Evolutionary conservation across 2,797 vertebrate genomes (phyloP).

Genomic region (Vultur gryphus): DNA sequence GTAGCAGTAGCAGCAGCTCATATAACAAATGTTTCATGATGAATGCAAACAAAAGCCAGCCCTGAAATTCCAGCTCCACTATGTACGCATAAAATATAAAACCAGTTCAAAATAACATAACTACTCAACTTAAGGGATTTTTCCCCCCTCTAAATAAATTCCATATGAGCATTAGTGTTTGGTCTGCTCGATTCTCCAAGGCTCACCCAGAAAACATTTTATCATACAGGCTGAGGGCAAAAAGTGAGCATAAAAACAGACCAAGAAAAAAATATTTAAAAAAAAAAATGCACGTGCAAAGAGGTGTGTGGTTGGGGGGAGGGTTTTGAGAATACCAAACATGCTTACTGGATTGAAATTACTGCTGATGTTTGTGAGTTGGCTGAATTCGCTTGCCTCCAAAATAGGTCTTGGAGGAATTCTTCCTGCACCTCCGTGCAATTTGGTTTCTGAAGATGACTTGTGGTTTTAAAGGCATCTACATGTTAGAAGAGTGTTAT

Average conservation of each 20-base stretch:
- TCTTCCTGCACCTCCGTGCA: slow-evolving; percentile 8
- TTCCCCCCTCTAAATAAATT: slow-evolving; percentile 66
- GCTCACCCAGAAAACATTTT: slow-evolving; percentile 50
- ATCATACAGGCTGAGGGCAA: slow-evolving; percentile 47
- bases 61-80: slow-evolving; percentile 70
- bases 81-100: slow-evolving; percentile 57
- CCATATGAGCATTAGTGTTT: slow-evolving; percentile 67
- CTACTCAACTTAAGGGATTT: slow-evolving; percentile 30
- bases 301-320: not conserved
- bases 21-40: slow-evolving; percentile 74
- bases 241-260: slow-evolving; percentile 34
- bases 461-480: slow-evolving; percentile 49
- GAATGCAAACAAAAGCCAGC: slow-evolving; percentile 75
- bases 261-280: slow-evolving; percentile 15
- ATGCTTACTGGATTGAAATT: slow-evolving; percentile 35
- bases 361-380: slow-evolving; percentile 40
- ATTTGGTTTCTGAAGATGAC: slow-evolving; percentile 30
- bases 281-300: slow-evolving; percentile 29
- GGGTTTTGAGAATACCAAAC: slow-evolving; percentile 1
- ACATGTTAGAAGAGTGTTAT: not conserved
- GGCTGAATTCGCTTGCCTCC: slow-evolving; percentile 9
- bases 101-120: slow-evolving; percentile 68
- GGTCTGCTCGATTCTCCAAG: slow-evolving; percentile 43
- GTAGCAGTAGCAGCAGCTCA: slow-evolving; percentile 72
- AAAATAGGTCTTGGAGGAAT: slow-evolving; percentile 9